phyloP scores from a whole-genome alignment of 2,797 vertebrate species.

The Craterocephalus amniculus region DNA sequence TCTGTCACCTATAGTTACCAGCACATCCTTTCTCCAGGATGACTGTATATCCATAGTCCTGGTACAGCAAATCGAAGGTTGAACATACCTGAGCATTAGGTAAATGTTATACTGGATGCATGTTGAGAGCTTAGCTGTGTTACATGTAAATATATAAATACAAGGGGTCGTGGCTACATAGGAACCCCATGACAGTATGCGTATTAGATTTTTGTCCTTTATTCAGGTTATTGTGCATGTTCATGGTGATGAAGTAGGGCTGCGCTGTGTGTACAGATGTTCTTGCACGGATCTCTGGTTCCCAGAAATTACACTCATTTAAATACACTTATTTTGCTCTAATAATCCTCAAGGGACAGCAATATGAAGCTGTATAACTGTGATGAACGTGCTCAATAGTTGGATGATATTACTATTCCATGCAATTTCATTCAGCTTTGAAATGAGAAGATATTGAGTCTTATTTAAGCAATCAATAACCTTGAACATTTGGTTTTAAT shows the following conservation, averaged over 20 bases:
- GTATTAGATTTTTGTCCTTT: conserved; percentile 50
- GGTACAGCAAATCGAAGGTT: conserved; percentile 29
- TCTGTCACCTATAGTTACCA: conserved; percentile 23
- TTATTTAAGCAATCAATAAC: conserved; percentile 88
- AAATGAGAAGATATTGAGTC: conserved; percentile 84
- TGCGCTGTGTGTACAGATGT: conserved; percentile 69
- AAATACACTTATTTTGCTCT: conserved; percentile 80
- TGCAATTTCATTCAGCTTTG: conserved; percentile 80
- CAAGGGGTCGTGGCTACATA: conserved; percentile 28
- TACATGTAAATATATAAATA: background rate
- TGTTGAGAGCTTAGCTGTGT: conserved; percentile 24
- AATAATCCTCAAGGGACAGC: conserved; percentile 77
- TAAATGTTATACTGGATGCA: conserved; percentile 28
- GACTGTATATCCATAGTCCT: background rate
- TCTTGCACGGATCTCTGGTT: conserved; percentile 66
- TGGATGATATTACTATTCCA: conserved; percentile 81
- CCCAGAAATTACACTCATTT: conserved; percentile 79
- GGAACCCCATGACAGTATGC: conserved; percentile 30
- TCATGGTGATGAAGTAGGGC: conserved; percentile 60
- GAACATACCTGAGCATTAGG: conserved; percentile 32
- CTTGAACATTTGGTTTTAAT: conserved; percentile 85
- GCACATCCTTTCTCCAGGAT: conserved; percentile 23
- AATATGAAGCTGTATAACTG: conserved; percentile 68
- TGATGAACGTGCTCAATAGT: conserved; percentile 80
- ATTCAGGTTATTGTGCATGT: conserved; percentile 42